Conservation (phyloP, 2,113 vertebrate genomes). For the Platysternon megacephalum region DNA sequence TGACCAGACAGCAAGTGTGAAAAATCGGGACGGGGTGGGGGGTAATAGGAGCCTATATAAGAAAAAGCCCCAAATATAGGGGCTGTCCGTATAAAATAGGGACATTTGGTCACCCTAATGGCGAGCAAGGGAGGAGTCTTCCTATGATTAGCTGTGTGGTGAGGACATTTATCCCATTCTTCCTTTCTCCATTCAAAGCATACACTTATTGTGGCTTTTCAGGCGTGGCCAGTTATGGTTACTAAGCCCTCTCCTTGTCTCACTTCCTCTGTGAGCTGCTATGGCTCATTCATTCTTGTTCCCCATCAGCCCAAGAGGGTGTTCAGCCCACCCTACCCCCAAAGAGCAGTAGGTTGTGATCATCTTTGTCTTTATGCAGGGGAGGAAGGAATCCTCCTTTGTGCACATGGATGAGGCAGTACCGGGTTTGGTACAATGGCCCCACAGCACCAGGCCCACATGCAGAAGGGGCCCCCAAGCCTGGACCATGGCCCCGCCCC, state of each 20-base stretch:
- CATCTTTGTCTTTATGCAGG: not conserved
- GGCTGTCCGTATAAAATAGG: too few species aligned
- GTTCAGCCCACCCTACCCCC: not conserved
- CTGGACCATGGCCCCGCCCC: too few species aligned
- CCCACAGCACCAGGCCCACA: too few species aligned
- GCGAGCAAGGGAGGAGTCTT: not conserved
- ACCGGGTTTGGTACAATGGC: too few species aligned
- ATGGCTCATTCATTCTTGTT: not conserved
- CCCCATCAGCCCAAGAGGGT: not conserved
- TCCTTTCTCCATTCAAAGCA: not conserved
- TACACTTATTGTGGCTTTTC: not conserved
- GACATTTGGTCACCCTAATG: too few species aligned
- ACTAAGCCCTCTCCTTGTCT: not conserved
- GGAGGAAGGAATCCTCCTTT: not conserved
- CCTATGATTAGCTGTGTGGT: not conserved
- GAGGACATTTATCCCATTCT: not conserved
- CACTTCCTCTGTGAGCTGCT: not conserved
- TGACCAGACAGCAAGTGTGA: too few species aligned
- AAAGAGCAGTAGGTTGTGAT: not conserved
- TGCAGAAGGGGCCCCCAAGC: too few species aligned
- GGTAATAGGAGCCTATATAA: too few species aligned
- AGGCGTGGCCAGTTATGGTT: not conserved
- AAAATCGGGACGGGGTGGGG: too few species aligned
- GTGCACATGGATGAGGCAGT: not conserved
- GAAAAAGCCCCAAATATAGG: too few species aligned